phyloP scores from a whole-genome alignment of 1,140 invertebrate species.

The Drosophila chauvacae region DNA sequence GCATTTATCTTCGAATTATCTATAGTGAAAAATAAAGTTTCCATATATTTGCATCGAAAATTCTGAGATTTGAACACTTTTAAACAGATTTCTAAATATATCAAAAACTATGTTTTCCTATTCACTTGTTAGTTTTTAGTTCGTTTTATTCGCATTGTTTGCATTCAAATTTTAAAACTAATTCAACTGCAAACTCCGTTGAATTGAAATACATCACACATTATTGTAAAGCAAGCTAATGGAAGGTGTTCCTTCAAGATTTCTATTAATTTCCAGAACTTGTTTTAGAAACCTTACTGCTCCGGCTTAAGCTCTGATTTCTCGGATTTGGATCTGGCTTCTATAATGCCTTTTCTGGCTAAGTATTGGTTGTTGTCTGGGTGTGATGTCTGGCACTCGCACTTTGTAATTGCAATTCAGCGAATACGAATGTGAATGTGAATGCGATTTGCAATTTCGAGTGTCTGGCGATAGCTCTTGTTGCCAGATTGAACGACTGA shows the following conservation, averaged over 20 bases:
- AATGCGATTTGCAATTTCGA: constrained; percentile 45
- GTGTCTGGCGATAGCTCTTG: constrained; percentile 58
- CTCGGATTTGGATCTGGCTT: constrained; percentile 13
- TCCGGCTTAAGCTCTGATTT: constrained; percentile 5
- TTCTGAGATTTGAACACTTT: not conserved
- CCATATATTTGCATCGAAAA: no score
- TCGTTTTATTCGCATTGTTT: not conserved
- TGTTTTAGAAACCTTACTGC: constrained; percentile 13
- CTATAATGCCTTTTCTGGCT: constrained; percentile 9
- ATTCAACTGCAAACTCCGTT: not conserved
- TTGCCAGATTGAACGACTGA: constrained; percentile 28
- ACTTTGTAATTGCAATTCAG: constrained; percentile 58
- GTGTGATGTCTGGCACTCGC: constrained; percentile 70
- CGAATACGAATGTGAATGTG: constrained; percentile 32
- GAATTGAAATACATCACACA: not conserved
- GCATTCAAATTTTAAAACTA: not conserved
- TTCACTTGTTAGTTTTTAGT: no score
- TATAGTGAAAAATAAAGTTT: no score
- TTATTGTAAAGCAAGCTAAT: no score
- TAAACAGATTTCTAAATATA: not conserved
- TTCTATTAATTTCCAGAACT: constrained; percentile 9
- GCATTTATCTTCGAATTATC: not conserved
- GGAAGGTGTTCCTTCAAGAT: not conserved
- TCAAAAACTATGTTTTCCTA: no score
- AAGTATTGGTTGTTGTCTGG: constrained; percentile 23